phyloP scores from a whole-genome alignment of 2,113 vertebrate species.

The Erythrolamprus reginae region DNA sequence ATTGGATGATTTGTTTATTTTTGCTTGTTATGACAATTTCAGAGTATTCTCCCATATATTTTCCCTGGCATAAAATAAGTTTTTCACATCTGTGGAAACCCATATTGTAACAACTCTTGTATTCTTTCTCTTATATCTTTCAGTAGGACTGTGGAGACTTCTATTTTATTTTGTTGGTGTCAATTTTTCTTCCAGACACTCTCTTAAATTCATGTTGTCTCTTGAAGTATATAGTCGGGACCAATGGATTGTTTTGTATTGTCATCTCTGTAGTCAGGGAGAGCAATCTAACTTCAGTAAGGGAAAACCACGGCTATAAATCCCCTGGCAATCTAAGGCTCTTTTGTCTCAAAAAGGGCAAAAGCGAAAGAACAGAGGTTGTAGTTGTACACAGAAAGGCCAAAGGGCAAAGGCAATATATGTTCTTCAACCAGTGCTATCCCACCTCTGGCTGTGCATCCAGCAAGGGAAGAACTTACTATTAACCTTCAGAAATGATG shows the following conservation, averaged over 20 bases:
- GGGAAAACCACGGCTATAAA: background rate
- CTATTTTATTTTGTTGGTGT: background rate
- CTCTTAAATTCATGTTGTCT: background rate
- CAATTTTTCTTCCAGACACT: background rate
- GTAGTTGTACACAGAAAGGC: background rate
- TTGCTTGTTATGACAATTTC: background rate
- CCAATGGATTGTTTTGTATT: background rate
- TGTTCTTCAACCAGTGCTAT: background rate
- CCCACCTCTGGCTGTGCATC: background rate
- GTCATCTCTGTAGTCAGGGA: background rate
- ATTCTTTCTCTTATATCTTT: background rate
- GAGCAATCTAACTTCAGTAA: background rate
- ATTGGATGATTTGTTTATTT: background rate
- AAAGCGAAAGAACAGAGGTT: background rate
- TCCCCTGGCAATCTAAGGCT: background rate
- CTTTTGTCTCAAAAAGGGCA: background rate
- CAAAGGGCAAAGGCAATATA: background rate
- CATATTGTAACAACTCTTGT: background rate
- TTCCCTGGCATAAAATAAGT: background rate
- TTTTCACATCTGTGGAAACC: background rate
- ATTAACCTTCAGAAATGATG: background rate
- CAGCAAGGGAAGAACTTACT: background rate
- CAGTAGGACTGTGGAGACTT: background rate
- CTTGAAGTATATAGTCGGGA: background rate
- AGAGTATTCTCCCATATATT: background rate